Conservation (phyloP, 2,888 invertebrate genomes). For the Hirtodrosophila duncani region DNA sequence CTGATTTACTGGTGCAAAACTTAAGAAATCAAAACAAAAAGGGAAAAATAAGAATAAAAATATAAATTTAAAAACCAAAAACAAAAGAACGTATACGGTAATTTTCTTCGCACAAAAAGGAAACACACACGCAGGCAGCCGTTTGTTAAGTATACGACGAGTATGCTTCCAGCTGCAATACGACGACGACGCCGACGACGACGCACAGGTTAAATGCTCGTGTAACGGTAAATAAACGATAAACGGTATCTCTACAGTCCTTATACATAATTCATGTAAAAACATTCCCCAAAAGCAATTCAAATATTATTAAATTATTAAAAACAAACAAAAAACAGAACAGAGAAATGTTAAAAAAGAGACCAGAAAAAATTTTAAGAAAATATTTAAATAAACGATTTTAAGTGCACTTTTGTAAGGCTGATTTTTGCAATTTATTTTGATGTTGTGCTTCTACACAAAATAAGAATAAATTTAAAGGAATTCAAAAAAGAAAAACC, state of each 20-base stretch:
- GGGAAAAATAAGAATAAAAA: background rate
- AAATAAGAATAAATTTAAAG: slow-evolving; percentile 20
- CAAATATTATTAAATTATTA: too few species aligned
- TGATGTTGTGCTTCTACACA: slow-evolving; percentile 76
- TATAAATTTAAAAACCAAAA: background rate
- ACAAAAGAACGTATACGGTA: background rate
- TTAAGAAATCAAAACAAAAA: background rate
- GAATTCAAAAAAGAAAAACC: slow-evolving; percentile 2
- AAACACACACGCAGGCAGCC: too few species aligned
- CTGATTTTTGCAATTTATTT: slow-evolving; percentile 76
- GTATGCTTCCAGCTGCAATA: too few species aligned
- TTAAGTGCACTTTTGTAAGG: slow-evolving; percentile 77
- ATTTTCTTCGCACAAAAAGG: slow-evolving; percentile 1
- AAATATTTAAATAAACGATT: slow-evolving; percentile 52
- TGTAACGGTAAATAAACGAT: too few species aligned
- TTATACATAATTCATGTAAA: too few species aligned
- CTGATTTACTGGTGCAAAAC: slow-evolving; percentile 46
- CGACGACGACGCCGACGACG: too few species aligned
- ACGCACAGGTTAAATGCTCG: too few species aligned
- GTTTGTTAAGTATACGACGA: too few species aligned
- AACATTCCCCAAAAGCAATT: too few species aligned
- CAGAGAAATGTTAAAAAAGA: slow-evolving; percentile 1
- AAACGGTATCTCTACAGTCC: too few species aligned
- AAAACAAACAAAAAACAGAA: slow-evolving; percentile 4
- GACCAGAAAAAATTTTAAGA: slow-evolving; percentile 17